Base-by-base conservation (phyloP, 1,140 invertebrate species). In the Leptinotarsa defecta region DNA sequence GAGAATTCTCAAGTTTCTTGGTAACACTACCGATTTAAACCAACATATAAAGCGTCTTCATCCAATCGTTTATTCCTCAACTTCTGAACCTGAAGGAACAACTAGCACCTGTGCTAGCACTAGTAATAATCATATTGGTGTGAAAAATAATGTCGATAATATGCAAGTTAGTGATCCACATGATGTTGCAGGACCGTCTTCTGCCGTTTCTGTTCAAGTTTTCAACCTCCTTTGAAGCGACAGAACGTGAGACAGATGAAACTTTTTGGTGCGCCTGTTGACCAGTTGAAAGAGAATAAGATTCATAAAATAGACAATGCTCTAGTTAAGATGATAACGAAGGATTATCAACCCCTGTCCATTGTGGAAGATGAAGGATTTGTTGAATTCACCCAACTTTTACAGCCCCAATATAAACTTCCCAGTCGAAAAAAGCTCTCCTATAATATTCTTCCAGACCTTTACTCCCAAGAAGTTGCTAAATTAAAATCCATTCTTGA, bases 291-390 rank as follows among this genome's bases (percentile, higher is more conserved):
- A 57, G 52, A 57, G n/a, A 57, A 17, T n/a, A 17, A 57, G 4
- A 57, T 57, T n/a, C 4, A 15, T 17, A 57, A 57, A 57, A 57
- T 57, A 17, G 17, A 57, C 2, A 57, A 57, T 19, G 13, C 4
- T 57, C 52, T 57, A 1, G n/a, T 57, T 17, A 57, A 57, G 6
- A 57, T 57, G 3, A 57, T 57, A 57, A 57, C 17, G n/a, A 57
- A 57, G 6, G 13, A 57, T 57, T 57, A 57, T 57, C 65, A 27
- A 68, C 15, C 22, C 15, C 17, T 43, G 8, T 72, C 71, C 4
- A 17, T 57, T 13, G 48, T 43, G 22, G 52, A 72, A 72, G 15
- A 34, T 73, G 27, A 62, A 34, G 74, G 78, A n/a, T 79, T 79
- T 57, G n/a, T 70, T 57, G 75, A 34, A 69, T 71, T 43, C 76